A percentile compares a stretch with the other conserved stretches of the same genome.
Evolutionary conservation across 2,113 vertebrate species (phyloP).

Genomic region (Anoplopoma fimbria): DNA sequence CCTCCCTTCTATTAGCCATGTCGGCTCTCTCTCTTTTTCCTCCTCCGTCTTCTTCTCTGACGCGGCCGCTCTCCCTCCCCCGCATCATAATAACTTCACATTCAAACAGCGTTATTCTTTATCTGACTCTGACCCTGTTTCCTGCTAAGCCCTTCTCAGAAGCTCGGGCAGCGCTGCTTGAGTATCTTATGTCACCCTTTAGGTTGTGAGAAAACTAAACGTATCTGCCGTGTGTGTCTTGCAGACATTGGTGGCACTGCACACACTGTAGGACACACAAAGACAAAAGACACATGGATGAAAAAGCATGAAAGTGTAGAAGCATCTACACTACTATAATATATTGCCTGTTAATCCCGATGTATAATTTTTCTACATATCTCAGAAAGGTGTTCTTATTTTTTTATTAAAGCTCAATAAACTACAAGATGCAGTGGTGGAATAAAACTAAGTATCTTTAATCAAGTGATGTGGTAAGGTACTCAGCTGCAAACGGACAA

Average conservation of each 20-base stretch:
- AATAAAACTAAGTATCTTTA: too few relatives aligned
- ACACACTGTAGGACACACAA: neutral
- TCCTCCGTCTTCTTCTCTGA: neutral
- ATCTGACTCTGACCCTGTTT: conserved; percentile 59
- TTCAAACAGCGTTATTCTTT: conserved; percentile 41
- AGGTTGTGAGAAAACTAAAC: conserved; percentile 35
- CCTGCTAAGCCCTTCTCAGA: conserved; percentile 43
- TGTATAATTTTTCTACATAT: too few relatives aligned
- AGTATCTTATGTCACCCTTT: conserved; percentile 47
- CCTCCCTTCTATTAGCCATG: conserved; percentile 29
- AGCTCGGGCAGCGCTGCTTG: conserved; percentile 4
- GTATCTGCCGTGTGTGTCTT: conserved; percentile 10
- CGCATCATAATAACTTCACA: conserved; percentile 28
- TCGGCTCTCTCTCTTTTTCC: neutral
- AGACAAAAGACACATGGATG: neutral
- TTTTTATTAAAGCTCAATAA: too few relatives aligned
- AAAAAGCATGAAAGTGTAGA: too few relatives aligned
- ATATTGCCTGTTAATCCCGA: too few relatives aligned
- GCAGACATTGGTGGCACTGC: conserved; percentile 22
- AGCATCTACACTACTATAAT: too few relatives aligned
- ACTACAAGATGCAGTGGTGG: too few relatives aligned
- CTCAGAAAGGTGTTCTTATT: too few relatives aligned
- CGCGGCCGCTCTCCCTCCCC: conserved; percentile 22
- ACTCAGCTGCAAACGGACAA: too few relatives aligned
- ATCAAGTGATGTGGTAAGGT: too few relatives aligned